Conservation (phyloP, 2,113 vertebrate species). For the Petrocephalus microphthalmus region DNA sequence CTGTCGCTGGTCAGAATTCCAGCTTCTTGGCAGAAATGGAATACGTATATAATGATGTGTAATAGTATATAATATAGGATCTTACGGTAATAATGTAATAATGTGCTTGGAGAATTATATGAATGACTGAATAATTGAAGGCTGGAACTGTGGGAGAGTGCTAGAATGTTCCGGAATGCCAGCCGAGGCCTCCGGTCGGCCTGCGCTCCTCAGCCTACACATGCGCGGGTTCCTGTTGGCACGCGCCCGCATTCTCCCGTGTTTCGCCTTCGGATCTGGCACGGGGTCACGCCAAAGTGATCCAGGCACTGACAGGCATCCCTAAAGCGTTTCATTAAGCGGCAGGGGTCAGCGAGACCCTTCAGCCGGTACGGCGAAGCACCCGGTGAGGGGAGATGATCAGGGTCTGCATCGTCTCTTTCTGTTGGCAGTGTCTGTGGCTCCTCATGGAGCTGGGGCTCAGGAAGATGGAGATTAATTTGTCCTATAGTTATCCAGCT, state of each 20-base stretch:
- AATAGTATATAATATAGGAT: not conserved
- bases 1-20: not conserved
- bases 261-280: not conserved
- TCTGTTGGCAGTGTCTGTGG: not conserved
- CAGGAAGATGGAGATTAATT: not conserved
- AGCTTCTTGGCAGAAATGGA: not conserved
- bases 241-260: not conserved
- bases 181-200: not conserved
- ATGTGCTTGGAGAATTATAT: not conserved
- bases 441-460: not conserved
- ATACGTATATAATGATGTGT: not conserved
- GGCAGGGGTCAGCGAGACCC: not conserved
- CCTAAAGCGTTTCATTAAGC: slow-evolving; percentile 15
- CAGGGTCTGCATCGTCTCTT: not conserved
- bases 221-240: not conserved
- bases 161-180: not conserved
- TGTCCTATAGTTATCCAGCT: not conserved
- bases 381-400: not conserved
- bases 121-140: not conserved
- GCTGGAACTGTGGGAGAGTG: not conserved
- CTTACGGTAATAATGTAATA: not conserved
- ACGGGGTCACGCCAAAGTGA: not conserved
- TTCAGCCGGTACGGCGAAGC: not conserved
- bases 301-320: not conserved
- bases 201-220: not conserved